These are phyloP conservation scores for Crotalus tigris DNA, from an alignment of 2,113 vertebrate species.

Conservation along the genomic window DNA sequence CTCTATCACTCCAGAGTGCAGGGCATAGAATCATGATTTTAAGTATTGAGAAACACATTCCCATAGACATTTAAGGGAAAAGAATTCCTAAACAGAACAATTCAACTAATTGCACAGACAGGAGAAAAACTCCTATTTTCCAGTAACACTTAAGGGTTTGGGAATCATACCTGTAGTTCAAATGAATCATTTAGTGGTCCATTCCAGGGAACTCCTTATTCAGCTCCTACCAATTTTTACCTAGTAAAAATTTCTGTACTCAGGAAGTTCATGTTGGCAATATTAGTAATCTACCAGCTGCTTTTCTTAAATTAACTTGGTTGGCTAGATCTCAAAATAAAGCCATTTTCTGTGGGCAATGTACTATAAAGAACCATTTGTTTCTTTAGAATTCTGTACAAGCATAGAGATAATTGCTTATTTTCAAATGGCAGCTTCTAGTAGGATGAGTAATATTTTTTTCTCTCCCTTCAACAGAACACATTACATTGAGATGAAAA, in stretches of 20 bases:
- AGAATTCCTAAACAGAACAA: not conserved
- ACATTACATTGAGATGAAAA: conserved; percentile 73
- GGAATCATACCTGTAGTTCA: not conserved
- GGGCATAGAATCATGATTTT: not conserved
- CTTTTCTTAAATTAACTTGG: conserved; percentile 66
- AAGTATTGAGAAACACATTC: not conserved
- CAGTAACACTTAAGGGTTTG: not conserved
- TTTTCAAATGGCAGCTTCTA: conserved; percentile 68
- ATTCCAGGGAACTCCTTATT: not conserved
- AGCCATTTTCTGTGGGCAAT: conserved; percentile 69
- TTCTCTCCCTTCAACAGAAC: conserved; percentile 56
- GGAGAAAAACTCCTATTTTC: not conserved
- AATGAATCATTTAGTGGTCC: not conserved
- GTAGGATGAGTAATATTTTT: conserved; percentile 71
- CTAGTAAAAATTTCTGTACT: not conserved
- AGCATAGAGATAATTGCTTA: conserved; percentile 68
- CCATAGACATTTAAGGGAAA: not conserved
- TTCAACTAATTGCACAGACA: not conserved
- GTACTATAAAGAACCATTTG: conserved; percentile 72
- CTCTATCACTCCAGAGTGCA: not conserved
- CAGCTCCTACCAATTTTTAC: not conserved
- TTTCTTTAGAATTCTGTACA: conserved; percentile 73
- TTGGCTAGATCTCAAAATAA: conserved; percentile 72
- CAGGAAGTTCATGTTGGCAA: not conserved
- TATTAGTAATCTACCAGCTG: conserved; percentile 59